Evolutionary conservation across 2,113 vertebrate species (phyloP).

Genomic region (Microcebus tavaratra): DNA sequence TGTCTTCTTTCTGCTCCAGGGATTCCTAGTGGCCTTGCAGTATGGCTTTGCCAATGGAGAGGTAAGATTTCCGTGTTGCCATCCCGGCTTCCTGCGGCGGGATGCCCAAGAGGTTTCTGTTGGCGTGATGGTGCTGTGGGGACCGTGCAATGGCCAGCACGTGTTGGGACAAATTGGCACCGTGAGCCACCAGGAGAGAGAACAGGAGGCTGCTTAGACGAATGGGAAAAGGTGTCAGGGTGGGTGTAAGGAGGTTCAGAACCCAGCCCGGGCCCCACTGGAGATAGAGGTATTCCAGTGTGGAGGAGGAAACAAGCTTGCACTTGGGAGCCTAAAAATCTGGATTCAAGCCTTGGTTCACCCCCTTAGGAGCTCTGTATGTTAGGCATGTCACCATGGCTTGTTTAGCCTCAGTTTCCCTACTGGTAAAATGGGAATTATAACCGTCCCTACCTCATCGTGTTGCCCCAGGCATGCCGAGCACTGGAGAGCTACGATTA

Average conservation of each 20-base stretch:
- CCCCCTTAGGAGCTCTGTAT: background rate
- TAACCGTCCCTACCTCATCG: background rate
- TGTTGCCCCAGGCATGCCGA: background rate
- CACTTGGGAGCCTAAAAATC: background rate
- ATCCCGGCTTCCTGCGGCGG: no score
- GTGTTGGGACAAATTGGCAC: background rate
- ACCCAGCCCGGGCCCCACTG: background rate
- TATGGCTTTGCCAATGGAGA: slow-evolving; percentile 98
- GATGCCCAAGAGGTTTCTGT: background rate
- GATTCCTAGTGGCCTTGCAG: slow-evolving; percentile 93
- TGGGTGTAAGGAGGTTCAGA: background rate
- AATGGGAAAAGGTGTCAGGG: rapidly evolving
- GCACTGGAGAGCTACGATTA: background rate
- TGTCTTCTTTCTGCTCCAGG: slow-evolving; percentile 84
- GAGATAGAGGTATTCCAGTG: background rate
- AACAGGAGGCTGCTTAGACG: background rate
- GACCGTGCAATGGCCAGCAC: no score
- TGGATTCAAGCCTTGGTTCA: background rate
- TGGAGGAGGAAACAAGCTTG: background rate
- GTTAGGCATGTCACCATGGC: background rate
- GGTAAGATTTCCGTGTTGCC: slow-evolving; percentile 83
- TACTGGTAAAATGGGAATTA: background rate
- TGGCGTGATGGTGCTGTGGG: background rate
- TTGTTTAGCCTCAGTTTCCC: background rate
- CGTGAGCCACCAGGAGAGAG: background rate